These are phyloP conservation scores for Brachionus paranguensis DNA, from an alignment of 1,140 invertebrate genomes.

Conservation along the genomic window DNA sequence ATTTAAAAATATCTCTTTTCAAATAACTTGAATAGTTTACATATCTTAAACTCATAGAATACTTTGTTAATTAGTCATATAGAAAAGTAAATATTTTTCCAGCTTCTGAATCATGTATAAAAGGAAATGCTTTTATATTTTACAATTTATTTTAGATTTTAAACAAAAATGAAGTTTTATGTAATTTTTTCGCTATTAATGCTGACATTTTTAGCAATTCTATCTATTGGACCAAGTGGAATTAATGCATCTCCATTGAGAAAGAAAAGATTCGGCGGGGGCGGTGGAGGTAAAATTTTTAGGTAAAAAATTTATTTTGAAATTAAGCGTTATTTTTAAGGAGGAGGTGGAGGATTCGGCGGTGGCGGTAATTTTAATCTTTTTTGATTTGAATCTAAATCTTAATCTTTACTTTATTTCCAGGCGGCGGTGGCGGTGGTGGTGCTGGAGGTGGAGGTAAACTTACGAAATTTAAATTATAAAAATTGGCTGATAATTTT, in stretches of 20 bases:
- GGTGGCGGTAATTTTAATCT: neutral
- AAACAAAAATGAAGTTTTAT: neutral
- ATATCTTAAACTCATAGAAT: neutral
- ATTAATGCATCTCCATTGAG: neutral
- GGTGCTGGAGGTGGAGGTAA: neutral
- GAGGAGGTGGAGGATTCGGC: neutral
- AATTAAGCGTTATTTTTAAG: neutral
- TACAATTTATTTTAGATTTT: neutral
- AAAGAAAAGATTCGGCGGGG: neutral
- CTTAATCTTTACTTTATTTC: neutral
- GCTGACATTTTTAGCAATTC: neutral
- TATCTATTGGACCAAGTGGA: neutral
- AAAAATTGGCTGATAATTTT: neutral
- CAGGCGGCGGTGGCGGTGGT: neutral
- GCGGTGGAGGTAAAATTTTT: neutral
- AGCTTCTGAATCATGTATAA: neutral
- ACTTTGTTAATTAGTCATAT: neutral
- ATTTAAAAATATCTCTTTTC: neutral
- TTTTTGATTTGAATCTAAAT: neutral
- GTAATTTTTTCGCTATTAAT: neutral
- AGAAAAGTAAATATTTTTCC: neutral
- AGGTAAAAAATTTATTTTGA: neutral
- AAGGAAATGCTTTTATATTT: neutral
- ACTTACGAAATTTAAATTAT: neutral
- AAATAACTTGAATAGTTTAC: neutral